Conservation (phyloP, 1,140 invertebrate genomes). For the Microvelia longipes region DNA sequence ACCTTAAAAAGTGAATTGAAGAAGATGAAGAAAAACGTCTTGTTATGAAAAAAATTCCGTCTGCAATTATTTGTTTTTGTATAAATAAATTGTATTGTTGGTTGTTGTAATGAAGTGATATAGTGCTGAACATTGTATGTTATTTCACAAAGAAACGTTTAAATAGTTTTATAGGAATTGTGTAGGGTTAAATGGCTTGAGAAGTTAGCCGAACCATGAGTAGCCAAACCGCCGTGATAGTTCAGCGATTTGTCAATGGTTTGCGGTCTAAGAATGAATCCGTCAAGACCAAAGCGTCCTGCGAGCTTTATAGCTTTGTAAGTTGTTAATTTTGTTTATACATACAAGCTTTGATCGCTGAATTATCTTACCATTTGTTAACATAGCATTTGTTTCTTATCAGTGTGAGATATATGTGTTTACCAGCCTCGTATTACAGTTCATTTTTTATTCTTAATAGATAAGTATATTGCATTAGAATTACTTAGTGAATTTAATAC, state of each 20-base stretch:
- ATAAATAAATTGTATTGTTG: too few relatives aligned
- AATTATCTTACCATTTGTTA: neutral
- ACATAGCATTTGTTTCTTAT: neutral
- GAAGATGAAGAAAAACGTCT: too few relatives aligned
- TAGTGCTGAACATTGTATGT: too few relatives aligned
- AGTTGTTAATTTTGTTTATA: constrained; percentile 16
- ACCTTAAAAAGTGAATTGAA: too few relatives aligned
- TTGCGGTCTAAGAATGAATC: constrained; percentile 81
- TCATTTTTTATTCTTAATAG: neutral
- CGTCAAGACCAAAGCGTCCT: constrained; percentile 62
- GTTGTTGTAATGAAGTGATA: too few relatives aligned
- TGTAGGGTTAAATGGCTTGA: too few relatives aligned
- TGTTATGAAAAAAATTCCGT: too few relatives aligned
- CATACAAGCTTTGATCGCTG: too few relatives aligned
- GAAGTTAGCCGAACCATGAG: too few relatives aligned
- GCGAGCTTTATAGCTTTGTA: constrained; percentile 77
- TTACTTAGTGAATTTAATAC: neutral
- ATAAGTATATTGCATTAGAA: neutral
- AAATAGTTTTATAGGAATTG: too few relatives aligned
- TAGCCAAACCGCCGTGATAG: constrained; percentile 30
- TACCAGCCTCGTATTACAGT: neutral
- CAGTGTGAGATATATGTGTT: neutral
- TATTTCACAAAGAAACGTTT: too few relatives aligned
- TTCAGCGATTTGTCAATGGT: constrained; percentile 65
- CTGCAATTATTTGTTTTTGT: too few relatives aligned